Percentiles rank a stretch among this genome's conserved stretches.
Conservation (phyloP, 2,888 invertebrate genomes). For the Metalampra italica region DNA sequence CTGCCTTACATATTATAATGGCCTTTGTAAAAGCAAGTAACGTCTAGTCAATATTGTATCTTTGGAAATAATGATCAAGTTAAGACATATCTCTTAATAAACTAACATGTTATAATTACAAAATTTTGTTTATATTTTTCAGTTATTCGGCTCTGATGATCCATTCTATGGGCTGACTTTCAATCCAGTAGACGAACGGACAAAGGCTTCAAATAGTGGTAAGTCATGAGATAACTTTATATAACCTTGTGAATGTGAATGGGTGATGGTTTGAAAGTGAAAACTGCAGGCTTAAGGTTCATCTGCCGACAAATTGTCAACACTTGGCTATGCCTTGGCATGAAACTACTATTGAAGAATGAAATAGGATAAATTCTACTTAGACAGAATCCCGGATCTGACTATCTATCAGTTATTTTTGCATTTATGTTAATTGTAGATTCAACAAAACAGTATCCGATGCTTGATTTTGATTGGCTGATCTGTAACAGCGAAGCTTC, state of each 20-base stretch:
- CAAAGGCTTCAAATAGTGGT: slow-evolving; percentile 58
- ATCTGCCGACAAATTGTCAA: not conserved
- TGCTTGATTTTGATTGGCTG: slow-evolving; percentile 79
- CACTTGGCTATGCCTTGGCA: not conserved
- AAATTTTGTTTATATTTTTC: slow-evolving; percentile 12
- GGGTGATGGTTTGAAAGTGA: too few relatives aligned
- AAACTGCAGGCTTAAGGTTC: too few relatives aligned
- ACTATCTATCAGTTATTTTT: slow-evolving; percentile 17
- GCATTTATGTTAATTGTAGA: slow-evolving; percentile 76
- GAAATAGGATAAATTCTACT: not conserved
- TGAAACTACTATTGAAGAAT: not conserved
- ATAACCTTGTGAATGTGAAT: too few relatives aligned
- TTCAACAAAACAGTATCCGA: slow-evolving; percentile 76
- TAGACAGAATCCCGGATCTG: not conserved
- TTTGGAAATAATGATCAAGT: too few relatives aligned
- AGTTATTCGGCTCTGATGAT: slow-evolving; percentile 72
- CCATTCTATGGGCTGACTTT: slow-evolving; percentile 72
- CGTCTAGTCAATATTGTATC: too few relatives aligned
- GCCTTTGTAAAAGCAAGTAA: too few relatives aligned
- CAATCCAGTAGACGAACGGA: slow-evolving; percentile 54
- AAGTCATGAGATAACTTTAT: slow-evolving; percentile 26
- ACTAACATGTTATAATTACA: too few relatives aligned
- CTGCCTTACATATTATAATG: too few relatives aligned
- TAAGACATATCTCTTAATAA: too few relatives aligned
- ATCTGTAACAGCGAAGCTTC: slow-evolving; percentile 68